Percentiles rank a stretch among this genome's conserved stretches.
phyloP scores from a whole-genome alignment of 35 echinoderm and acorn worm genomes.

The Strongylocentrotus purpuratus region DNA sequence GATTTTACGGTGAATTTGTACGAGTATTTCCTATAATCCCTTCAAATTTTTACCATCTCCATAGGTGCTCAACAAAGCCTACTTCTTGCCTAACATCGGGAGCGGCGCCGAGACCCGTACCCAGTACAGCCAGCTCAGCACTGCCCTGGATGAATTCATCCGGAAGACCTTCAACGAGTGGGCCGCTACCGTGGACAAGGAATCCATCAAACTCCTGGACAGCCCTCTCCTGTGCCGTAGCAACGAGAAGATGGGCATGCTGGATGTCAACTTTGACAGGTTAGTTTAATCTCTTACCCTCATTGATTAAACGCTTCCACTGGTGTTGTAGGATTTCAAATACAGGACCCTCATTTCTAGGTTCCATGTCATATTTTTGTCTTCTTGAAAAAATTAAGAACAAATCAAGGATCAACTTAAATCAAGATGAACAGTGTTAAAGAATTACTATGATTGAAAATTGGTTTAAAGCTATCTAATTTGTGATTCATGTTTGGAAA shows the following conservation, averaged over 20 bases:
- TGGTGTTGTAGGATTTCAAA: too few species aligned
- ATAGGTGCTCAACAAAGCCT: slow-evolving; percentile 87
- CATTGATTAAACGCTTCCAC: too few species aligned
- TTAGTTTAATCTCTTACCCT: not conserved
- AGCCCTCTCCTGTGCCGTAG: slow-evolving; percentile 87
- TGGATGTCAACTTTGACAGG: slow-evolving; percentile 99
- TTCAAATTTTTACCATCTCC: not conserved
- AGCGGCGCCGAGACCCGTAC: slow-evolving; percentile 84
- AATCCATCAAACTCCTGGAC: slow-evolving; percentile 96
- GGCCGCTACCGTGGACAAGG: slow-evolving; percentile 93
- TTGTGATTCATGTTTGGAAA: too few species aligned
- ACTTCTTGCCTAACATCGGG: slow-evolving; percentile 94
- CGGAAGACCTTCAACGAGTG: slow-evolving; percentile 99
- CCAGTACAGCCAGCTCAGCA: slow-evolving; percentile 94
- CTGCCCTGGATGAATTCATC: slow-evolving; percentile 93
- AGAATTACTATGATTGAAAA: too few species aligned
- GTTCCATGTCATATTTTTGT: too few species aligned
- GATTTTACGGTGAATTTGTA: too few species aligned
- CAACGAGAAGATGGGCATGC: slow-evolving; percentile 82
- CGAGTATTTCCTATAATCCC: not conserved
- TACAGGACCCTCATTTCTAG: too few species aligned
- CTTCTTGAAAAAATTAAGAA: too few species aligned
- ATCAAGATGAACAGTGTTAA: too few species aligned
- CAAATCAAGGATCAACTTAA: too few species aligned
- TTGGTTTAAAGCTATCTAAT: too few species aligned